Base-by-base conservation (phyloP, 2,113 vertebrate species). In the Nothocercus julius region DNA sequence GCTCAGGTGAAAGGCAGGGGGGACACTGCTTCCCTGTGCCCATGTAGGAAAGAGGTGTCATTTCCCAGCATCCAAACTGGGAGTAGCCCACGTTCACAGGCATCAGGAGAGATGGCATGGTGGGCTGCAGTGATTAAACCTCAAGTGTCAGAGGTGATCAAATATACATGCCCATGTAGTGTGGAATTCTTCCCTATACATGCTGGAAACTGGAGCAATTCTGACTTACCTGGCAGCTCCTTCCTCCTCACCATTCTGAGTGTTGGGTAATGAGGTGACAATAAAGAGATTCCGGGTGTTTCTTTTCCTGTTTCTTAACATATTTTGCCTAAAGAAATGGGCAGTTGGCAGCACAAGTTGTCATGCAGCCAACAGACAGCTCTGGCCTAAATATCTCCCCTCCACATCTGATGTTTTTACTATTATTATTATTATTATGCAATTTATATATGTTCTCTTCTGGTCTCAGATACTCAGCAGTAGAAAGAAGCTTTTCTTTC, bases 401-500 rank as follows among this genome's bases (percentile, higher is more conserved):
- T 82, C 45, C 13, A 59, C 5, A 9, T 70, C 27, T 72, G 36
- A 18, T 76, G 8, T 49, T 49, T 49, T 49, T 49, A 49, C 22
- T 49, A 24, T 49, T 49, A 47, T 47, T 20, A 47, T 49, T 36
- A 42, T 51, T 84, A 63, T 3, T 3, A 22, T 49, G 81, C 58
- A 85, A 63, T 86, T 67, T 61, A 63, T 17, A 45, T 5, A 40
- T 75, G 30, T 58, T 93, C 25, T 9, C 15, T 72, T 92, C 59
- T 80, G 51, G 66, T 21, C 34, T 91, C 34, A 84, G 30, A 40
- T 40, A 85, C 72, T 72, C 45, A 85, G 34, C 45, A 84, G 53
- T 38, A 79, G 79, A 89, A 94, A 84, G 42, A 4, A 82, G 8
- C 12, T 87, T 84, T 92, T 69, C 87, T 92, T 49, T 49, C 11